A percentile compares a stretch with the other conserved stretches of the same genome.
These are phyloP conservation scores for Pseudomugil gertrudae DNA, from an alignment of 2,797 vertebrate species.

Conservation along the genomic window DNA sequence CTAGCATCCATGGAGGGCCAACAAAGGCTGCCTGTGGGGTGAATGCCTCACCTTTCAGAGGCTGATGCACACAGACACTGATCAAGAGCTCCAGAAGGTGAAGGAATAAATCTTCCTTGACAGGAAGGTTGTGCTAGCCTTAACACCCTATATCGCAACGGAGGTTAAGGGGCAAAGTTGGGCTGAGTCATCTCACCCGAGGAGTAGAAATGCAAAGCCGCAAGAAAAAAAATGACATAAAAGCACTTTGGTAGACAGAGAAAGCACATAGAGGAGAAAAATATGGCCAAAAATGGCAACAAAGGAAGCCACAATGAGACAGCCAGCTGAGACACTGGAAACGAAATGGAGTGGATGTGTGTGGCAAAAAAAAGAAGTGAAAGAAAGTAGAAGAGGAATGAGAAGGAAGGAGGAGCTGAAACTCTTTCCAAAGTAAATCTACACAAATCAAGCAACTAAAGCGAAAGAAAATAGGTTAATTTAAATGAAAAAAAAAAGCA, in stretches of 20 bases:
- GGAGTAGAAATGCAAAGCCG: slow-evolving; percentile 27
- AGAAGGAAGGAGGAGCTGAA: slow-evolving; percentile 18
- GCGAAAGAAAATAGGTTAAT: slow-evolving; percentile 35
- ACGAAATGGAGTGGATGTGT: slow-evolving; percentile 17
- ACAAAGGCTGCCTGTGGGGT: slow-evolving; percentile 34
- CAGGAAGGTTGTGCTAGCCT: slow-evolving; percentile 67
- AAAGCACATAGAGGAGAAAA: background rate
- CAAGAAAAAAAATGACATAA: slow-evolving; percentile 33
- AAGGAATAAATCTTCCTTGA: slow-evolving; percentile 71
- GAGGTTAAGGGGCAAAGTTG: slow-evolving; percentile 52
- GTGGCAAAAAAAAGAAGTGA: slow-evolving; percentile 17
- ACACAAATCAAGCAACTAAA: slow-evolving; percentile 29
- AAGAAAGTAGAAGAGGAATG: slow-evolving; percentile 1
- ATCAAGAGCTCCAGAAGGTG: slow-evolving; percentile 71
- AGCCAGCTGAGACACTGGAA: slow-evolving; percentile 29
- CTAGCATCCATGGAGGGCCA: slow-evolving; percentile 46
- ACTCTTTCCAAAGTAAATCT: slow-evolving; percentile 27
- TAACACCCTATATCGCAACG: slow-evolving; percentile 43
- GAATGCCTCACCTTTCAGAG: slow-evolving; percentile 62
- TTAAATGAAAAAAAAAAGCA: slow-evolving; percentile 9
- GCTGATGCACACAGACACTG: slow-evolving; percentile 55
- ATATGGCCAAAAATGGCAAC: slow-evolving; percentile 30
- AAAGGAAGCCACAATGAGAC: slow-evolving; percentile 19
- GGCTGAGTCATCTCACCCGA: slow-evolving; percentile 34
- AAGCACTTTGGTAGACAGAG: slow-evolving; percentile 20